Evolutionary conservation across 2,888 invertebrate genomes (phyloP), one percentile per base, ranked within the genome.

Genomic region (Epirrita christyi): DNA sequence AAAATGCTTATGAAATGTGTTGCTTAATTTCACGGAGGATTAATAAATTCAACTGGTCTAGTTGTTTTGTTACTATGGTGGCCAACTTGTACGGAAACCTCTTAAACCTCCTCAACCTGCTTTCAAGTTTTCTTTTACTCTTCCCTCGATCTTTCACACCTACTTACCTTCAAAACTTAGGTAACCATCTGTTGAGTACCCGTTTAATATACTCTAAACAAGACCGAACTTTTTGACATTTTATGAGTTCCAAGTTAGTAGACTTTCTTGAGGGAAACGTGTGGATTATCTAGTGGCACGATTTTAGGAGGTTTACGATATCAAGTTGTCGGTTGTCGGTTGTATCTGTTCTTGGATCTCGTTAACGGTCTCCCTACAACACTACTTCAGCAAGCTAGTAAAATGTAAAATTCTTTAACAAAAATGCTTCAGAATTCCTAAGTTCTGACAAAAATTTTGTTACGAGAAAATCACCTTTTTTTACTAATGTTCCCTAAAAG

Each of bases 211-310:
- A 55, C 55, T 51, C 13, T 27, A 34, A 55, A 27, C 59, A 59
- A 45, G 49, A 13, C 50, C 47, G 45, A 67, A 67, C 55, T 67
- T 59, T 50, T 59, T 61, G 50, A 52, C 55, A 63, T 61, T 65
- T 63, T 63, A 65, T 48, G 61, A 50, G 48, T 52, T 54, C 52
- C 32, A 55, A 64, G 55, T 58, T 58, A 55, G 46, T 54, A 50
- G 45, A 60, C 58, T 61, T 47, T 49, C 47, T 49, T 54, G 37
- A 46, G 47, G 40, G 49, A 37, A 46, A 59, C 59, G 61, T 64
- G 65, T 55, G 67, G 59, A 59, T 60, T 62, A 67, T 62, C 58
- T 57, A 42, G 13, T 44, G 50, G 46, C 63, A 61, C 56, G 67
- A 58, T 63, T 61, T 63, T 50, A 53, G 56, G 13, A 34, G 55